Base-by-base conservation (phyloP, 2,888 invertebrate species). In the Hedya salicella region DNA sequence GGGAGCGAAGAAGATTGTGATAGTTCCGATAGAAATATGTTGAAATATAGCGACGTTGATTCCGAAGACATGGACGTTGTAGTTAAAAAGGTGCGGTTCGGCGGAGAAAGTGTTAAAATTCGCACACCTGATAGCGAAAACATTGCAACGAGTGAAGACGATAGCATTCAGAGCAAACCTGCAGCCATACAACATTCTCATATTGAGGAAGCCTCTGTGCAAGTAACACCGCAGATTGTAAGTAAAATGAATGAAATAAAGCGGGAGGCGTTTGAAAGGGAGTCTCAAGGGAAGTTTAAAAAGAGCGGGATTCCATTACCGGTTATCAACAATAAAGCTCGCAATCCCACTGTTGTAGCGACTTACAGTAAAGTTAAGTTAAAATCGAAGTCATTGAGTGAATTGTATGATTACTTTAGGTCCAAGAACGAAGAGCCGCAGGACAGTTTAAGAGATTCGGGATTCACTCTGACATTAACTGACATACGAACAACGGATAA, bases 81-180 rank as follows among this genome's bases (percentile, higher is more conserved):
- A 36, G 92, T 95, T 19, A 94, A 96, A 79, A 94, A 96, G 76
- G 97, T 97, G 8, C 95, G 96, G 54, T 97, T 97, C 74, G 97
- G 97, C 3, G 97, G 97, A n/a, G 97, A 97, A 87, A 94, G 96
- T 70, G 95, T 97, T 3, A 97, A 97, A 90, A 94, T 97, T 85
- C 91, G 97, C 69, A 97, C 97, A 13, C 97, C 97, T 0, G 97
- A 97, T 73, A 96, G 96, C 81, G 97, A 97, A 78, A 95, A 95
- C 61, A 89, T 94, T 30, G 91, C 93, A 53, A 92, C 93, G 11
- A 94, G 94, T 74, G 94, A 94, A 77, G 93, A 92, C 42, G 93
- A 93, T 68, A 83, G 83, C 50, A 80, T 79, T 63, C 77, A 82
- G 19, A 83, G 77, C 40, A 75, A 74, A 71, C 56, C 62, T 21